Conservation (phyloP, 1,140 invertebrate species). For the Phocides pigmalion region DNA sequence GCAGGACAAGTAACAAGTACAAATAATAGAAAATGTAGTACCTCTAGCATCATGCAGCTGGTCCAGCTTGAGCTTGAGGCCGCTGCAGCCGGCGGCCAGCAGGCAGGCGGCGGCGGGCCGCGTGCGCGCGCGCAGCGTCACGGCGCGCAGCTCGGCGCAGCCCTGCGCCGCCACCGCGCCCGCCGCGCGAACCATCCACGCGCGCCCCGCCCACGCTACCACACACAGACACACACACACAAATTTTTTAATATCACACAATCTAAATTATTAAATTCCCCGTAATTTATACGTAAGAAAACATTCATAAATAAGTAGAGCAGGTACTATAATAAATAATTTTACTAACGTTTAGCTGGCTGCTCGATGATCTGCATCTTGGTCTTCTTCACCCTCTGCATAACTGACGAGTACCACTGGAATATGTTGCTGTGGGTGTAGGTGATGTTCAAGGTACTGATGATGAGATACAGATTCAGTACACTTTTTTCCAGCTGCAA, state of each 20-base stretch:
- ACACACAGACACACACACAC: neutral
- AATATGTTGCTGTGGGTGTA: conserved; percentile 88
- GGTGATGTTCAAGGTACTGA: conserved; percentile 88
- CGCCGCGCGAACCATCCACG: conserved; percentile 66
- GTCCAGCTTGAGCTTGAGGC: conserved; percentile 86
- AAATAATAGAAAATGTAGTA: conserved; percentile 32
- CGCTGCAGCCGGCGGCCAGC: conserved; percentile 84
- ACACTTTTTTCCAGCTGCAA: conserved; percentile 87
- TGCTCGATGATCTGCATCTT: conserved; percentile 43
- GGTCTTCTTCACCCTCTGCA: conserved; percentile 45
- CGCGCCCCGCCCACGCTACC: conserved; percentile 34
- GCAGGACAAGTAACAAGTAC: too few relatives aligned
- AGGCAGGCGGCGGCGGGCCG: conserved; percentile 76
- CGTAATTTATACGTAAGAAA: too few relatives aligned
- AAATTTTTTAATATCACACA: too few relatives aligned
- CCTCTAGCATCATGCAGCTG: conserved; percentile 85
- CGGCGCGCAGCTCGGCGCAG: conserved; percentile 86
- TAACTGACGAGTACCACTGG: conserved; percentile 77
- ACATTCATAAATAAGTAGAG: too few relatives aligned
- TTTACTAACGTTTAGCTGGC: conserved; percentile 31
- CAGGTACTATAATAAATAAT: conserved; percentile 3
- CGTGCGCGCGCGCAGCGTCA: conserved; percentile 64
- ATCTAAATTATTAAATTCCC: too few relatives aligned
- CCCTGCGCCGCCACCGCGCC: conserved; percentile 85
- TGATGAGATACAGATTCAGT: conserved; percentile 87